phyloP scores from a whole-genome alignment of 2,113 vertebrate species.

The Candoia aspera region DNA sequence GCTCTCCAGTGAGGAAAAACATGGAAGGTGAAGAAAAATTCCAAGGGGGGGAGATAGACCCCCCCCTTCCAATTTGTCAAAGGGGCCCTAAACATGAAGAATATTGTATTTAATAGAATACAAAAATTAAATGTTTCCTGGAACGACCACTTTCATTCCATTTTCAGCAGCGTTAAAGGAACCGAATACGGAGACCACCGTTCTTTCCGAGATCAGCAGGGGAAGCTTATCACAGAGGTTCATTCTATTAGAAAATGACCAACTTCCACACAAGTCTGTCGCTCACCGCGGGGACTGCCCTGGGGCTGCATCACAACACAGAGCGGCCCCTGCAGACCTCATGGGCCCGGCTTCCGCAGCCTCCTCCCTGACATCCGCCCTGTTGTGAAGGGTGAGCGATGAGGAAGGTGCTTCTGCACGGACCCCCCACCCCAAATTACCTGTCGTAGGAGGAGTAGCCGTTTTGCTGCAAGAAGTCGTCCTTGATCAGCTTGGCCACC shows the following conservation, averaged over 20 bases:
- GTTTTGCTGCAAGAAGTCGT: conserved; percentile 65
- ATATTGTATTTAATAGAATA: too few species aligned
- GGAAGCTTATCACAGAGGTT: background rate
- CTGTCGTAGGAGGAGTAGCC: conserved; percentile 64
- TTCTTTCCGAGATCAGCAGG: background rate
- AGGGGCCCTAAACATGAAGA: background rate
- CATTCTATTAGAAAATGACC: background rate
- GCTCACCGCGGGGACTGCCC: background rate
- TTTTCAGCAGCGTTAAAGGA: too few species aligned
- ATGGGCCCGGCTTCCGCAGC: background rate
- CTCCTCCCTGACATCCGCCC: background rate
- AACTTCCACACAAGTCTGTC: background rate
- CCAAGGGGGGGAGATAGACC: accelerated
- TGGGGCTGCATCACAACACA: background rate
- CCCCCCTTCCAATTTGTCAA: background rate
- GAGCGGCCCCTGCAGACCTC: background rate
- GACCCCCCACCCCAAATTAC: conserved; percentile 21
- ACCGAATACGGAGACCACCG: background rate
- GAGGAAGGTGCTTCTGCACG: background rate
- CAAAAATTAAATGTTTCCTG: background rate
- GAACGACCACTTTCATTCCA: background rate
- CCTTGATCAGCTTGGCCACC: conserved; percentile 64
- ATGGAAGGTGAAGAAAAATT: background rate
- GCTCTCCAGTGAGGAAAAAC: background rate
- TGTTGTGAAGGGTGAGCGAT: background rate